phyloP scores from a whole-genome alignment of 2,113 vertebrate genomes.

The Corythornis madagascariensis region DNA sequence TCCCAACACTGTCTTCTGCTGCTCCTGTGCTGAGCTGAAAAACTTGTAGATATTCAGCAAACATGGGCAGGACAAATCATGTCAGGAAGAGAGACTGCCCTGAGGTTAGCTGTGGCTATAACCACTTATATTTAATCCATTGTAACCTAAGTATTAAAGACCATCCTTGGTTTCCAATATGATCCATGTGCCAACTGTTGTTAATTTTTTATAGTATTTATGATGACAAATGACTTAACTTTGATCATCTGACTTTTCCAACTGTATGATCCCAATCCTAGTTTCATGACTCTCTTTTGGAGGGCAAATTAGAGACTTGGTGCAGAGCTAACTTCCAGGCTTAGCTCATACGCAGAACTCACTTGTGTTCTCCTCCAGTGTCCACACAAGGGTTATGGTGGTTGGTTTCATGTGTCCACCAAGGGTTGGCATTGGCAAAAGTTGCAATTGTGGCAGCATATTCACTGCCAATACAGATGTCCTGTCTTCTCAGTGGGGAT shows the following conservation, averaged over 20 bases:
- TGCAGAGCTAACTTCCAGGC: not conserved
- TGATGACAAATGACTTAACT: not conserved
- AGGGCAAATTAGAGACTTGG: not conserved
- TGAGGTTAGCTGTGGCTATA: not conserved
- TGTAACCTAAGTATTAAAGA: not conserved
- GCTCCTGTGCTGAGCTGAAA: not conserved
- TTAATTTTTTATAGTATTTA: not conserved
- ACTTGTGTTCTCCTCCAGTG: not conserved
- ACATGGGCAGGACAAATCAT: not conserved
- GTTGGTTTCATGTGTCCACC: not conserved
- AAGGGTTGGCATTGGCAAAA: not conserved
- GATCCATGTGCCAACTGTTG: not conserved
- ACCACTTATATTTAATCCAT: not conserved
- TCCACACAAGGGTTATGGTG: not conserved
- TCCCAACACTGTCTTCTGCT: not conserved
- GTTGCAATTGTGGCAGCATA: not conserved
- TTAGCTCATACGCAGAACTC: not conserved
- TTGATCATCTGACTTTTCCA: not conserved
- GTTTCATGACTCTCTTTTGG: not conserved
- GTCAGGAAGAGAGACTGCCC: not conserved
- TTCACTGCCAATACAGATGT: not conserved
- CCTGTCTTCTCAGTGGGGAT: not conserved
- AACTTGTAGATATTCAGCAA: not conserved
- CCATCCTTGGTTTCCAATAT: not conserved
- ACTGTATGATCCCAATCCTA: not conserved